Base-by-base conservation (phyloP, 2,113 vertebrate genomes). In the Gambusia holbrooki region DNA sequence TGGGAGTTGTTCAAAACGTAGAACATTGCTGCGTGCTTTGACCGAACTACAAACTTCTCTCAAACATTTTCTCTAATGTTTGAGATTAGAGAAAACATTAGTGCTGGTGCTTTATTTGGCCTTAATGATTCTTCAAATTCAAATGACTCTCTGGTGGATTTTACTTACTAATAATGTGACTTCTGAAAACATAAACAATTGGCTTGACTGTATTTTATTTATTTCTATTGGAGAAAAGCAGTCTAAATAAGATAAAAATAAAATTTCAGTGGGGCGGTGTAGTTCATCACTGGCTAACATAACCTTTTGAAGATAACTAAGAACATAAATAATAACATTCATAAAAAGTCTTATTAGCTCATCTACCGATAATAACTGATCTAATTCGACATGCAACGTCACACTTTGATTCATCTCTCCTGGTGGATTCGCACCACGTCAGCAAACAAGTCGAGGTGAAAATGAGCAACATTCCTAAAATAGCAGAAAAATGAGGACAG, bases 391-490 rank as follows among this genome's bases (percentile, higher is more conserved):
- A 13, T 58, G 19, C 5, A 4, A 10, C 1, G 14, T 78, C 48
- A 35, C 62, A 40, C 19, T 67, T 30, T 30, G 14, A 54, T 15
- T 12, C 9, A 5, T 19, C n/a, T 29, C 19, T 15, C 25, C 35
- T 68, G 35, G 51, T 30, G 62, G 14, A 32, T 9, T 17, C 61
- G 62, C n/a, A 60, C 17, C 12, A 22, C 22, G 67, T 68, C n/a
- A 7, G 15, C 82, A 15, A 71, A 69, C 25, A 66, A 74, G 70
- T 61, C 11, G 7, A 15, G 12, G 71, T 71, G 54, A 69, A 81
- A 79, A 79, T 71, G 58, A 86, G 11, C 27, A 45, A 33, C 27
- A 35, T 5, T 62, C 37, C 62, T 27, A 13, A 82, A 83, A 76
- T 30, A 68, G 63, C 61, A 25, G 37, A 62, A 54, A 78, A 65